These are phyloP conservation scores for Spea bombifrons DNA, from an alignment of 2,113 vertebrate species.

Conservation along the genomic window DNA sequence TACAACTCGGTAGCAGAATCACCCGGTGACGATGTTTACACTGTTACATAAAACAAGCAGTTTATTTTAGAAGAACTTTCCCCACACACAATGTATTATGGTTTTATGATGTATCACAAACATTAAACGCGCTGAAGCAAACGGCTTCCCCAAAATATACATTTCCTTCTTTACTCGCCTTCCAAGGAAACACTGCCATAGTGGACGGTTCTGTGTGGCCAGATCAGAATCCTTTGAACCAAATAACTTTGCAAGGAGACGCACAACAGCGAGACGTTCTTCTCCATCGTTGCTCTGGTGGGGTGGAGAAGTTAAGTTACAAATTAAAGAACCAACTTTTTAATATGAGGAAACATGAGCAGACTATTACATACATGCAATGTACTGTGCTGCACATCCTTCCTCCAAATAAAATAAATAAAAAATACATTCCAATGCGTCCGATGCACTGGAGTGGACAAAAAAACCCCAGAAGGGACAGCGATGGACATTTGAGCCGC, in stretches of 20 bases:
- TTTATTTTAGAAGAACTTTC: background rate
- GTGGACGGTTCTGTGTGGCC: conserved; percentile 92
- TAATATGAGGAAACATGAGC: no score
- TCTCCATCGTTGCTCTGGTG: conserved; percentile 94
- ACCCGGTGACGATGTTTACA: no score
- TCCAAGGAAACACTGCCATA: conserved; percentile 98
- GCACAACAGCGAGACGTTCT: conserved; percentile 93
- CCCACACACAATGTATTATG: background rate
- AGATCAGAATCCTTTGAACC: conserved; percentile 97
- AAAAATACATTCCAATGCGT: no score
- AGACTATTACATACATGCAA: no score
- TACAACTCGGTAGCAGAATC: no score
- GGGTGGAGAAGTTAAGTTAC: conserved; percentile 9
- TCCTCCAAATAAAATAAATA: no score
- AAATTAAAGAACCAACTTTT: no score
- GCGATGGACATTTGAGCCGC: no score
- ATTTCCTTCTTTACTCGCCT: conserved; percentile 68
- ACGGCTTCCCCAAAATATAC: background rate
- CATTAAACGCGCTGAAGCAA: background rate
- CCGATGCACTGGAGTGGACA: no score
- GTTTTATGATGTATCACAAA: background rate
- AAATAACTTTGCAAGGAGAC: conserved; percentile 92
- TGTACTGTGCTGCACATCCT: no score
- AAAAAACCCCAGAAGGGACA: no score
- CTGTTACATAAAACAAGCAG: no score